A percentile compares a stretch with the other conserved stretches of the same genome.
These are phyloP conservation scores for Ursus arctos DNA, from an alignment of 2,113 vertebrate genomes.

Conservation along the genomic window DNA sequence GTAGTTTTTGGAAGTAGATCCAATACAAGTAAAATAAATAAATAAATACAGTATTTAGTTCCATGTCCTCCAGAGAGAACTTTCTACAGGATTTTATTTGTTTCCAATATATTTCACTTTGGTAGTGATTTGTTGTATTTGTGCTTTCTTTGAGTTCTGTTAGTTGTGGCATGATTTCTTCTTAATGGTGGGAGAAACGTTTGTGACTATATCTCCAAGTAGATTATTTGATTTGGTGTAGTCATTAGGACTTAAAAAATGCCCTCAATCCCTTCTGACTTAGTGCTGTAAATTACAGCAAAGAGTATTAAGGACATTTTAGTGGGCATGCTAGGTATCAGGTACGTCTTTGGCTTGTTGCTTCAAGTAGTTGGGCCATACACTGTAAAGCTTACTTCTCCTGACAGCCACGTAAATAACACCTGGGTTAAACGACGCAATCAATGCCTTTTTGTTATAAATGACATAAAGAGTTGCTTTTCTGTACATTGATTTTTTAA, in stretches of 20 bases:
- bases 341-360: not conserved
- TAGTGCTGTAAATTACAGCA: not conserved
- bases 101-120: slow-evolving; percentile 21
- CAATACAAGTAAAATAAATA: slow-evolving; percentile 16
- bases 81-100: not conserved
- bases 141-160: slow-evolving; percentile 27
- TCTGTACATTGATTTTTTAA: slow-evolving; percentile 27
- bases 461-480: slow-evolving; percentile 32
- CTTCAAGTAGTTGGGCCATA: not conserved
- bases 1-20: slow-evolving; percentile 32
- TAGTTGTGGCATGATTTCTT: not conserved
- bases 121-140: slow-evolving; percentile 16
- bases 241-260: slow-evolving; percentile 10
- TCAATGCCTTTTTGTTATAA: slow-evolving; percentile 57
- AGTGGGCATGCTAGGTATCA: slow-evolving; percentile 54
- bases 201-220: slow-evolving; percentile 29
- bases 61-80: not conserved
- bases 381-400: slow-evolving; percentile 31
- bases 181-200: slow-evolving; percentile 19
- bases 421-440: not conserved
- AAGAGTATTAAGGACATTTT: not conserved
- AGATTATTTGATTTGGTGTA: slow-evolving; percentile 35
- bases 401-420: slow-evolving; percentile 42
- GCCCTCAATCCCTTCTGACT: slow-evolving; percentile 37
- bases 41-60: not conserved